Base-by-base conservation (phyloP, 92 coral and sea anemone species). In the Phenganax stokvisi region DNA sequence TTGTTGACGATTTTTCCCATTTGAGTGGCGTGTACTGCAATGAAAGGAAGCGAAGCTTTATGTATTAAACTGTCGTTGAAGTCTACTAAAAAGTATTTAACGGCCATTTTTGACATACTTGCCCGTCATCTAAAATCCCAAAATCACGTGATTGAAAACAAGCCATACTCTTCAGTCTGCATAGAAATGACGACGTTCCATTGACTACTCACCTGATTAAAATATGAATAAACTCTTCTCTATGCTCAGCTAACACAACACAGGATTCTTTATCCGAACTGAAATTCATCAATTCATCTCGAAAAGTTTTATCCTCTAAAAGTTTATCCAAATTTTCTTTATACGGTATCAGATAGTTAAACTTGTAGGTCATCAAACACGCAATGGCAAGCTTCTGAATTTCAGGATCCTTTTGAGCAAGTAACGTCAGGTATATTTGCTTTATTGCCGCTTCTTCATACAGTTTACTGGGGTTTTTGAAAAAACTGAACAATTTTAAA, bases 361-460 rank as follows among this genome's bases (percentile, higher is more conserved):
- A 89, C 89, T 90, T 96, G 85, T 96, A 96, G 8, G 96, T 80
- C 83, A 85, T 77, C 72, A 94, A 85, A 58, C 99, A 96, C 7
- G 85, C 81, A n/a, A 92, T 81, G 2, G 89, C 97, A 47, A 92
- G 89, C 66, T 89, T 96, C 85, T 96, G 99, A 25, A 96, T 89
- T 54, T 92, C 99, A 4, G 87, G 85, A 28, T 96, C 99, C 66
- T 88, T 87, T 59, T 92, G 97, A 10, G 91, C 64, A 67, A 96
- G 54, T 73, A 96, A 87, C 10, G 82, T 86, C 57, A 87, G 52
- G 51, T 87, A 89, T 47, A 96, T 73, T 73, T 90, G 74, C 9
- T 86, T 87, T 3, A 96, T 59, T 54, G 88, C 86, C 4, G 92
- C 68, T 66, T 92, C 99, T 82, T 92, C 89, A 12, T 76, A 92